A percentile compares a stretch with the other conserved stretches of the same genome.
Evolutionary conservation across 2,113 vertebrate genomes (phyloP).

Genomic region (Malurus melanocephalus): DNA sequence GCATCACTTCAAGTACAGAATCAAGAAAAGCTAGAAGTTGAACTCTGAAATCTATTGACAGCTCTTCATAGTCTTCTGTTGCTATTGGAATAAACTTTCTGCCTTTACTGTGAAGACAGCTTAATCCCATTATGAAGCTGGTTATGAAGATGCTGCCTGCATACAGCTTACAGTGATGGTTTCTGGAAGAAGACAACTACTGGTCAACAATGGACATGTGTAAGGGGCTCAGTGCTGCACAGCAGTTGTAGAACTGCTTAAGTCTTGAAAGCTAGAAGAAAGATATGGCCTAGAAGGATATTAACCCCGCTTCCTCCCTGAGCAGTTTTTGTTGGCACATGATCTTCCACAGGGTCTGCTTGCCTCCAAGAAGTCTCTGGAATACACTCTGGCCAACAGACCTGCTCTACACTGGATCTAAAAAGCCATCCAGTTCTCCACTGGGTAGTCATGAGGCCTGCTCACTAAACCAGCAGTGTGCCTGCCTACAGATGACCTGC

Average conservation of each 20-base stretch:
- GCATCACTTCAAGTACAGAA: neutral
- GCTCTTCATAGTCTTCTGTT: neutral
- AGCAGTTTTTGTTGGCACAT: neutral
- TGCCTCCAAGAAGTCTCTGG: neutral
- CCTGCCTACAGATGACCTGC: neutral
- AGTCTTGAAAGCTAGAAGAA: neutral
- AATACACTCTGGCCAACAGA: rapidly evolving
- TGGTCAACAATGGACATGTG: neutral
- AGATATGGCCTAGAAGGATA: neutral
- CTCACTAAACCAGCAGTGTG: neutral
- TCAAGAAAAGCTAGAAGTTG: neutral
- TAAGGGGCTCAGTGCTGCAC: neutral
- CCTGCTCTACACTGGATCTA: neutral
- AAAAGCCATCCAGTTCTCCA: neutral
- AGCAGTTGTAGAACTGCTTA: neutral
- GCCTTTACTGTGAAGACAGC: neutral
- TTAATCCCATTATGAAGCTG: neutral
- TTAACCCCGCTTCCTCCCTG: neutral
- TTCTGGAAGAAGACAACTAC: neutral
- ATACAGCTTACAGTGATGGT: neutral
- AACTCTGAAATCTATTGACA: neutral
- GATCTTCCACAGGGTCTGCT: neutral
- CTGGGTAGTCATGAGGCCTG: neutral
- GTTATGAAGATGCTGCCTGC: neutral
- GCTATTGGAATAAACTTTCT: neutral